Conservation (phyloP, 2,113 vertebrate genomes). For the Sinocyclocheilus maitianheensis region DNA sequence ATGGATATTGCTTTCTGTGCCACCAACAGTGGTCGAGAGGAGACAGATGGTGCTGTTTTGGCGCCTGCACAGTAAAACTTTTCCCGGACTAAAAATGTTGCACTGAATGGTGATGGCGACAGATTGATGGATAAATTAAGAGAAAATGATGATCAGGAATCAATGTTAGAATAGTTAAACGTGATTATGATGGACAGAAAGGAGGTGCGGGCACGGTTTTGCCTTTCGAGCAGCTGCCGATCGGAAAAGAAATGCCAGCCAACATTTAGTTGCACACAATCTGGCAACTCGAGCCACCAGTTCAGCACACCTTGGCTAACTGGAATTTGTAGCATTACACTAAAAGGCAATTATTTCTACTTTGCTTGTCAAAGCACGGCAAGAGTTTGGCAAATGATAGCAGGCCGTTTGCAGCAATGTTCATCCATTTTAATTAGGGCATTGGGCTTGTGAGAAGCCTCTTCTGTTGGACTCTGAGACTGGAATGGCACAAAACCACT, state of each 20-base stretch:
- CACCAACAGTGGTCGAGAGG: conserved; percentile 53
- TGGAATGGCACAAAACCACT: not conserved
- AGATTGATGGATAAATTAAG: conserved; percentile 45
- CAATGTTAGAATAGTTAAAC: conserved; percentile 29
- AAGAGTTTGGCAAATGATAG: conserved; percentile 51
- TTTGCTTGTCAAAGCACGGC: conserved; percentile 51
- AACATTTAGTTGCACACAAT: not conserved
- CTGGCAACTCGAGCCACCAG: conserved; percentile 20
- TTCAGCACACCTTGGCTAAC: conserved; percentile 6
- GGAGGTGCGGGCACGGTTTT: not conserved
- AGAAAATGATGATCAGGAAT: conserved; percentile 38
- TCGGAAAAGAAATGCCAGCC: not conserved
- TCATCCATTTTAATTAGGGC: conserved; percentile 54
- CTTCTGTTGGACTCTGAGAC: conserved; percentile 1
- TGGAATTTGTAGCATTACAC: conserved; percentile 47
- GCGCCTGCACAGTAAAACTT: conserved; percentile 60
- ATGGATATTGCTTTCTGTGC: conserved; percentile 51
- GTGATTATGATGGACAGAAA: conserved; percentile 33
- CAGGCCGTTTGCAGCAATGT: conserved; percentile 10
- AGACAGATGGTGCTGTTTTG: conserved; percentile 68
- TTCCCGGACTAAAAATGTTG: conserved; percentile 51
- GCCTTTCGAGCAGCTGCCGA: conserved; percentile 15
- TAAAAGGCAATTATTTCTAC: conserved; percentile 52
- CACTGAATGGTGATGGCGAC: conserved; percentile 54
- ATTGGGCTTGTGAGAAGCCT: conserved; percentile 3